Evolutionary conservation across 2,113 vertebrate genomes (phyloP).

Genomic region (Guaruba guarouba): DNA sequence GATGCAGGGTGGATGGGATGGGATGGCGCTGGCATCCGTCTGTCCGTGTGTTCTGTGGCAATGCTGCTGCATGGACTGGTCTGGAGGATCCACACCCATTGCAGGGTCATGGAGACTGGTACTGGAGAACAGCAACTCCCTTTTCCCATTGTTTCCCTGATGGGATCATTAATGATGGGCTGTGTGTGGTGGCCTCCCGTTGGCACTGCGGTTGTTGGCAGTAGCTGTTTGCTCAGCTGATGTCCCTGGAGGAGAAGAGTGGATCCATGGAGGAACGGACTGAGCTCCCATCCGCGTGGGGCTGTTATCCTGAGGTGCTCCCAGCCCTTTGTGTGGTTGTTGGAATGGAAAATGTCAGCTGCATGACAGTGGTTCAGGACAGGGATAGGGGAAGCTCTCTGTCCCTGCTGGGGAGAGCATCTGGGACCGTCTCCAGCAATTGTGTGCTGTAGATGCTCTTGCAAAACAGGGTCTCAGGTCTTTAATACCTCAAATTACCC

Average conservation of each 20-base stretch:
- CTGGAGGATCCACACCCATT: not conserved
- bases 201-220: not conserved
- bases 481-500: not conserved
- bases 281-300: rapidly evolving
- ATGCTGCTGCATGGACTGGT: rapidly evolving
- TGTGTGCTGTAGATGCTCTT: not conserved
- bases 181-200: not conserved
- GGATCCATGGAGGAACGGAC: rapidly evolving
- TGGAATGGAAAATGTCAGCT: not conserved
- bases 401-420: not conserved
- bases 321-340: rapidly evolving
- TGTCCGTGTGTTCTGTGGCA: rapidly evolving
- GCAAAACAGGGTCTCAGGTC: not conserved
- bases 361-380: not conserved
- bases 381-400: not conserved
- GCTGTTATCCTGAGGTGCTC: not conserved
- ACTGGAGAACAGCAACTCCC: not conserved
- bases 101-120: not conserved
- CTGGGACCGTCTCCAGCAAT: not conserved
- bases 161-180: not conserved
- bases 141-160: not conserved
- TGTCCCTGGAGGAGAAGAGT: not conserved
- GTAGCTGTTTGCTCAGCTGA: conserved; percentile 22
- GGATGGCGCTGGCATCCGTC: rapidly evolving
- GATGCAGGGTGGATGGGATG: rapidly evolving